Evolutionary conservation across 2,888 invertebrate genomes (phyloP).

Genomic region (Stenolophus ochropezus): DNA sequence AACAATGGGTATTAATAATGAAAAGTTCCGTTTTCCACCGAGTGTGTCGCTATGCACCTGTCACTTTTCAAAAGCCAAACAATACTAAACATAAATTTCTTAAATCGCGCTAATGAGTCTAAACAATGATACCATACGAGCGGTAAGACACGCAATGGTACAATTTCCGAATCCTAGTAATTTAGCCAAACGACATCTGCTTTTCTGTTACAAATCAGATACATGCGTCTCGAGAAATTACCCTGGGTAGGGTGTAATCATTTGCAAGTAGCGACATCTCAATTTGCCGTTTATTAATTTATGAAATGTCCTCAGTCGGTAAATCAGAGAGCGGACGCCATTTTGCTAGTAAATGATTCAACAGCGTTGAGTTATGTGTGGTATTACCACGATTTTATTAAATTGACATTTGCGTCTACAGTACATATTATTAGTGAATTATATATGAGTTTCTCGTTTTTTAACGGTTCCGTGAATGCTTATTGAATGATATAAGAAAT

Average conservation of each 20-base stretch:
- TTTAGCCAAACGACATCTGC: conserved; percentile 30
- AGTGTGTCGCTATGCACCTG: not conserved
- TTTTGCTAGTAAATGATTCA: conserved; percentile 28
- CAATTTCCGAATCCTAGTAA: conserved; percentile 40
- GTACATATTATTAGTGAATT: conserved; percentile 39
- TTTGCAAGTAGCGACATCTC: conserved; percentile 36
- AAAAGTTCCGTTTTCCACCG: not conserved
- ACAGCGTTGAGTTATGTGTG: not conserved
- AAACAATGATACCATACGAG: conserved; percentile 11
- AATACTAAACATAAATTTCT: conserved; percentile 15
- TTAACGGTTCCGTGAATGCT: conserved; percentile 24
- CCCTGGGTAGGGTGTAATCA: conserved; percentile 5
- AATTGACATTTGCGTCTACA: conserved; percentile 29
- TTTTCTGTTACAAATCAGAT: conserved; percentile 24
- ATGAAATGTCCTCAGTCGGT: conserved; percentile 4
- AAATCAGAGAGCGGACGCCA: conserved; percentile 31
- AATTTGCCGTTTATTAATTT: conserved; percentile 32
- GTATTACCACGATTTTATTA: conserved; percentile 41
- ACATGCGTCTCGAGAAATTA: not conserved
- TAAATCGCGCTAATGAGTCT: conserved; percentile 8
- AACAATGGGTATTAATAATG: not conserved
- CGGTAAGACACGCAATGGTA: conserved; percentile 12
- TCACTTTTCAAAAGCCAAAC: not conserved
- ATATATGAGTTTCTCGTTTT: conserved; percentile 10
- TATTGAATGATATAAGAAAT: conserved; percentile 38